Base-by-base conservation (phyloP, 2,113 vertebrate genomes). In the Camelus bactrianus region DNA sequence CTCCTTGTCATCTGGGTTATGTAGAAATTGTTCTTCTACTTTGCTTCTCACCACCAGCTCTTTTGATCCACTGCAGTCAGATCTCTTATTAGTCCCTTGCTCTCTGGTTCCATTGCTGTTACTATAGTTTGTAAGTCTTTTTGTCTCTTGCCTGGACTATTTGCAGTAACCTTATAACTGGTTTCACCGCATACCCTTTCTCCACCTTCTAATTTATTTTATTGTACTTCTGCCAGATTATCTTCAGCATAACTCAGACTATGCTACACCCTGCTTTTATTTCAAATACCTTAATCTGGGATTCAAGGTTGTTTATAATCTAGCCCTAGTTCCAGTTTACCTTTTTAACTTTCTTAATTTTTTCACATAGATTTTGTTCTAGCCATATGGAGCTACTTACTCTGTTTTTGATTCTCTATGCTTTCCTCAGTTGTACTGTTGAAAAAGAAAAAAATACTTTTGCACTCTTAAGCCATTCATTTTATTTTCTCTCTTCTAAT, bases 301-400 rank as follows among this genome's bases (percentile, higher is more conserved):
- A 54, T 82, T 92, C 54, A 95, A 15, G 8, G 30, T 30, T 5
- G 4, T 73, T 82, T 77, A 72, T 52, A 65, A 52, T 46, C 46
- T 72, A 58, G 46, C 38, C 69, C 54, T 70, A 58, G 52, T 84
- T 93, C 24, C 22, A 79, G 15, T 89, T 88, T 89, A 69, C 20
- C 4, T 92, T 96, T 95, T 84, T 60, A 79, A 6, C n/a, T 91
- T 94, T 77, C 26, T 93, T 50, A 80, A 58, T 58, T 64, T 91
- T 92, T 92, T 91, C n/a, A 50, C 6, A 38, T 64, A 75, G 76
- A 30, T 96, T 93, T 95, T 89, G 4, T 70, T 89, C 10, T 56
- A 69, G 11, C 30, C 35, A 52, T 46, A 94, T 83, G 28, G 48
- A 88, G 24, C 38, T 79, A 11, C 15, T 83, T 77, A 60, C 16